Percentiles rank a stretch among this genome's conserved stretches.
Evolutionary conservation across 2,888 invertebrate species (phyloP).

Genomic region (Spialia ferax): DNA sequence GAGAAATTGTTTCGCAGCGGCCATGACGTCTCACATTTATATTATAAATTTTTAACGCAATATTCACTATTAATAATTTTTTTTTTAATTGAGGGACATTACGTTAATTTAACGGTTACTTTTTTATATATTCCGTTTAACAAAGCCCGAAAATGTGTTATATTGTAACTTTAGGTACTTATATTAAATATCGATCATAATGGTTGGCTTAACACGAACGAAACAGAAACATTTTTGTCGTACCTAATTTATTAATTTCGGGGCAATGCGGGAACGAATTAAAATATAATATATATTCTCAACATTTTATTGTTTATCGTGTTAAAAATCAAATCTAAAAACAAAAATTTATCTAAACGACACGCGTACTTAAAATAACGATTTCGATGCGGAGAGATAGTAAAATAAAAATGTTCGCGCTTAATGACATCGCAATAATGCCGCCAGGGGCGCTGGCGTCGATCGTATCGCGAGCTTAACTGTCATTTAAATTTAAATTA

Average conservation of each 20-base stretch:
- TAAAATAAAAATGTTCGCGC: conserved; percentile 41
- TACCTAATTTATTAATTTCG: too few relatives aligned
- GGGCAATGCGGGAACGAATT: too few relatives aligned
- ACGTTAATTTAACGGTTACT: too few relatives aligned
- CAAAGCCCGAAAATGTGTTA: too few relatives aligned
- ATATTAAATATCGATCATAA: too few relatives aligned
- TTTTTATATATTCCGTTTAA: too few relatives aligned
- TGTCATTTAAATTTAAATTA: conserved; percentile 86
- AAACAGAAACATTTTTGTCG: too few relatives aligned
- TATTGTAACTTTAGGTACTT: too few relatives aligned
- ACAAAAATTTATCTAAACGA: conserved; percentile 25
- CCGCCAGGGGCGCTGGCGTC: conserved; percentile 57
- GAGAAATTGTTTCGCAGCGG: conserved; percentile 20
- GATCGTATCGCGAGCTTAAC: conserved; percentile 72
- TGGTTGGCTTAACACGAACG: too few relatives aligned
- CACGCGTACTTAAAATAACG: conserved; percentile 28
- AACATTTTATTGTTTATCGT: not conserved
- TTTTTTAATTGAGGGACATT: too few relatives aligned
- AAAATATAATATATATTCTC: too few relatives aligned
- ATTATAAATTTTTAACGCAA: conserved; percentile 14
- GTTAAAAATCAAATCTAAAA: conserved; percentile 20
- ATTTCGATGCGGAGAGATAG: conserved; percentile 37
- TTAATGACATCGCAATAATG: conserved; percentile 39
- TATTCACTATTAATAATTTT: not conserved
- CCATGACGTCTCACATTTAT: conserved; percentile 30